Conservation (phyloP, 2,888 invertebrate genomes). For the Synanthedon andrenaeformis region DNA sequence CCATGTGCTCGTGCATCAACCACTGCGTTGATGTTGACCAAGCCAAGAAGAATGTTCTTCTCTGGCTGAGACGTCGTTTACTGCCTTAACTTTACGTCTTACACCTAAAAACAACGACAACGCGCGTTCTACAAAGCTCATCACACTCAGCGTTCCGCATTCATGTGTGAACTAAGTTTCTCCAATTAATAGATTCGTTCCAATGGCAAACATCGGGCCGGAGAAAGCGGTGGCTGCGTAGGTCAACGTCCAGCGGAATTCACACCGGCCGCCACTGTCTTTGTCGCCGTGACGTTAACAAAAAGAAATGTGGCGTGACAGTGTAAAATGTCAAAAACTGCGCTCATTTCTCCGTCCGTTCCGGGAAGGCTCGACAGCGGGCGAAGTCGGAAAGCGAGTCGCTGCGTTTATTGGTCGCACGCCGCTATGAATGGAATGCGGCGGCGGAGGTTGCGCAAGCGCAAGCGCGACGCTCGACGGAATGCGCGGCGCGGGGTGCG, state of each 20-base stretch:
- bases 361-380: conserved; percentile 23
- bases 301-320: conserved; percentile 62
- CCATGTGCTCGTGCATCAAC: not conserved
- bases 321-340: conserved; percentile 59
- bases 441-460: conserved; percentile 63
- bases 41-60: too few species aligned
- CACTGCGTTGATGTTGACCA: too few species aligned
- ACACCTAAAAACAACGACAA: too few species aligned
- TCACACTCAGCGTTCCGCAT: conserved; percentile 57
- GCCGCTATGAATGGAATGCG: conserved; percentile 67
- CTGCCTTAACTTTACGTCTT: not conserved
- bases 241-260: conserved; percentile 65
- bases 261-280: conserved; percentile 45
- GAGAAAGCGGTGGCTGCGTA: conserved; percentile 60
- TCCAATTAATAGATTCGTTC: conserved; percentile 71
- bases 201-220: conserved; percentile 64
- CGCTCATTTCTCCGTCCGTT: conserved; percentile 47
- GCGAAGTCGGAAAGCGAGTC: conserved; percentile 11
- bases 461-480: conserved; percentile 28
- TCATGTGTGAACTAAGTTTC: conserved; percentile 69
- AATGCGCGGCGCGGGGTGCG: conserved; percentile 4
- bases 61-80: not conserved
- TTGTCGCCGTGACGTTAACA: conserved; percentile 55
- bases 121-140: not conserved
- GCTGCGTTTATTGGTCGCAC: conserved; percentile 19